A percentile compares a stretch with the other conserved stretches of the same genome.
Conservation (phyloP, 2,797 vertebrate species). For the Manis javanica region DNA sequence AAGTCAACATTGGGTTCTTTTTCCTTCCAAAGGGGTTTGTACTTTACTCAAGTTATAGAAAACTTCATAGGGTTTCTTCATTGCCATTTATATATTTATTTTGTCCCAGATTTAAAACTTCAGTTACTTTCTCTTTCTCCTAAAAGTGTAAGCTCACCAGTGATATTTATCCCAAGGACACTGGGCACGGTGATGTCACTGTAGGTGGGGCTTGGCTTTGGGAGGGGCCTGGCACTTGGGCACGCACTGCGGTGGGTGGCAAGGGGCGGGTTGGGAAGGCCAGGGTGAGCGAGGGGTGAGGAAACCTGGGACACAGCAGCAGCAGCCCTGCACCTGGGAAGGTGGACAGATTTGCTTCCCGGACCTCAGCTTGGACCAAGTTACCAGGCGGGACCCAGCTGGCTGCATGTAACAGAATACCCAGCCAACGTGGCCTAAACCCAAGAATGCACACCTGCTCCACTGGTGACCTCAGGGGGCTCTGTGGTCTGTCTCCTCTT, state of each 20-base stretch:
- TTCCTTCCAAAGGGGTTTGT: background rate
- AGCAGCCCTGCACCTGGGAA: background rate
- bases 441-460: background rate
- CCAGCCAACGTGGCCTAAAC: background rate
- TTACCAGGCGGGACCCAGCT: background rate
- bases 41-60: constrained; percentile 12
- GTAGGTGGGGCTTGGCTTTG: background rate
- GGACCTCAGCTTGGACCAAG: background rate
- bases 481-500: background rate
- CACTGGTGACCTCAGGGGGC: background rate
- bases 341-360: background rate
- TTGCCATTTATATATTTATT: constrained; percentile 29
- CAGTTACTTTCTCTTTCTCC: constrained; percentile 38
- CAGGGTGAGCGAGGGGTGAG: background rate
- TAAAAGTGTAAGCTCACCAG: background rate
- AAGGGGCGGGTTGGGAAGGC: background rate
- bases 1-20: constrained; percentile 52
- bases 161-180: background rate
- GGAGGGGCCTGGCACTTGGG: background rate
- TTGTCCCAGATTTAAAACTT: background rate
- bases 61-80: background rate
- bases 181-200: background rate
- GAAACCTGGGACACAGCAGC: background rate
- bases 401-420: background rate
- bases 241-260: background rate